Conservation (phyloP, 2,113 vertebrate genomes). For the Megaptera novaeangliae region DNA sequence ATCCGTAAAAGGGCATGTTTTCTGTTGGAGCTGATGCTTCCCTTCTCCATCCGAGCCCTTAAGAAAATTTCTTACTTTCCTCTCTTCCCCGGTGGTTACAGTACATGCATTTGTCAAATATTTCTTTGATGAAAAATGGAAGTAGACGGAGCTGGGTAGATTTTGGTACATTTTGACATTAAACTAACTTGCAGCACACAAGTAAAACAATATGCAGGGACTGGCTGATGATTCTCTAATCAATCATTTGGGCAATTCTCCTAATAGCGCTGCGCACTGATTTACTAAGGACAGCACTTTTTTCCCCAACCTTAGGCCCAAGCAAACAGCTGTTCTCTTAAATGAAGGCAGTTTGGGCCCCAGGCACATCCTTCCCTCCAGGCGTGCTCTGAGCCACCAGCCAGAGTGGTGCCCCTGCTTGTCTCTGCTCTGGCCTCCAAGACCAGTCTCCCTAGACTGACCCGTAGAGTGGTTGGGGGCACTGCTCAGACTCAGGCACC, state of each 20-base stretch:
- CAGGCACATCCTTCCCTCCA: not conserved
- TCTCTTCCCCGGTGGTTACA: not conserved
- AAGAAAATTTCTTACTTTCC: not conserved
- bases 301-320: not conserved
- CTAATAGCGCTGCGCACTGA: not conserved
- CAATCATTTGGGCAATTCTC: not conserved
- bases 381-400: not conserved
- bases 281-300: not conserved
- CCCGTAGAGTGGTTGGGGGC: not conserved
- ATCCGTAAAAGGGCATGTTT: not conserved
- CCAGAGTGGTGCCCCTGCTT: not conserved
- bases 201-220: not conserved
- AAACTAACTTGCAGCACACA: not conserved
- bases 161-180: not conserved
- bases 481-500: not conserved
- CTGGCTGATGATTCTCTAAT: not conserved
- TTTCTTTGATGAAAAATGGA: not conserved
- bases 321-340: not conserved
- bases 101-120: not conserved
- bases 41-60: not conserved
- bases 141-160: not conserved
- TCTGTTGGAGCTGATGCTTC: not conserved
- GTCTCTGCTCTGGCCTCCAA: not conserved
- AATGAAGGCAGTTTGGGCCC: not conserved
- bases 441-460: not conserved